Conservation (phyloP, 2,113 vertebrate species). For the Gasterosteus aculeatus region DNA sequence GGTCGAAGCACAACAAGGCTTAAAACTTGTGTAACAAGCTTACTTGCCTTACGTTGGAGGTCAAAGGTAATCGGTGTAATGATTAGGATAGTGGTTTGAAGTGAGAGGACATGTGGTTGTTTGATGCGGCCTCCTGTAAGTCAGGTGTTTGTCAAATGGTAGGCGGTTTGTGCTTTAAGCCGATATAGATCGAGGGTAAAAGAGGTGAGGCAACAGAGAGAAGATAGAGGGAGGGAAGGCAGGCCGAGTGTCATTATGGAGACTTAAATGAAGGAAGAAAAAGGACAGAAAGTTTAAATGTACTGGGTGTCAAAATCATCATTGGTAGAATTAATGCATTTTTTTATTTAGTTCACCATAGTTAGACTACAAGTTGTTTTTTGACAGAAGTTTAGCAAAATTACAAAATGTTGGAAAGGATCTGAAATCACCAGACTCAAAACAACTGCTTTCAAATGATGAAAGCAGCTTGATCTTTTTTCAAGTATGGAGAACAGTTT, state of each 20-base stretch:
- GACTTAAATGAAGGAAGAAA: neutral
- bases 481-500: neutral
- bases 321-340: neutral
- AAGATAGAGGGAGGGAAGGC: neutral
- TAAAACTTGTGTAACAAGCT: constrained; percentile 69
- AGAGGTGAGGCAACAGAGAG: constrained; percentile 21
- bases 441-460: neutral
- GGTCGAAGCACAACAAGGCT: constrained; percentile 38
- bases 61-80: constrained; percentile 41
- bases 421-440: neutral
- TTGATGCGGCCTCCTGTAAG: constrained; percentile 3
- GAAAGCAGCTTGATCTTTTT: neutral
- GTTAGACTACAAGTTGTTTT: neutral
- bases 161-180: constrained; percentile 28
- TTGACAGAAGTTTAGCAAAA: neutral
- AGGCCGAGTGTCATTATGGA: neutral
- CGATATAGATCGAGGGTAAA: constrained; percentile 21
- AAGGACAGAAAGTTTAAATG: neutral
- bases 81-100: constrained; percentile 36
- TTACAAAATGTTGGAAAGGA: neutral
- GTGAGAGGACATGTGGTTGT: constrained; percentile 36
- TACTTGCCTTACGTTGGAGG: constrained; percentile 60
- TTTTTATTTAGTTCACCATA: neutral
- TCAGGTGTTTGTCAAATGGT: constrained; percentile 26
- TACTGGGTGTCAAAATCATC: neutral